Conservation (phyloP, 2,113 vertebrate species). For the Larimichthys crocea region DNA sequence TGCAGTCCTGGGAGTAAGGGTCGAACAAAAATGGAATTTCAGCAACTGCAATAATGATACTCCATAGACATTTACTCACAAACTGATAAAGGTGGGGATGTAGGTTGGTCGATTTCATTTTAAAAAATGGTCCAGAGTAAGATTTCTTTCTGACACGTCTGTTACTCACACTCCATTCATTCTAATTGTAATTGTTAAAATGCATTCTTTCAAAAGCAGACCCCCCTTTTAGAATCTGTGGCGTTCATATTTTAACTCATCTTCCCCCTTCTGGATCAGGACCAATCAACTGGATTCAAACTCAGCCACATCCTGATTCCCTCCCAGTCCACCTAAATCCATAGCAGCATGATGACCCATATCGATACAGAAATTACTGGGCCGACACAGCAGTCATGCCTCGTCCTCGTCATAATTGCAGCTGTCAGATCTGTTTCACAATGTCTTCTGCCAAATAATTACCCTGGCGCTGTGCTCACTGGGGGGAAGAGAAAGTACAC, state of each 20-base stretch:
- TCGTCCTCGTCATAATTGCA: conserved; percentile 58
- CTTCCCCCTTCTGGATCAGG: neutral
- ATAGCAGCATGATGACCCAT: conserved; percentile 17
- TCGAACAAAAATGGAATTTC: neutral
- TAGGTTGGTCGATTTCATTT: neutral
- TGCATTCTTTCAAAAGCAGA: neutral
- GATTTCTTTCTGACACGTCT: neutral
- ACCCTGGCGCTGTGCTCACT: conserved; percentile 35
- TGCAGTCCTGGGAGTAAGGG: neutral
- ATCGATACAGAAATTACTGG: conserved; percentile 48
- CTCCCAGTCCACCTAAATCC: conserved; percentile 1
- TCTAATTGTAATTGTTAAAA: neutral
- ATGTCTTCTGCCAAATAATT: conserved; percentile 59
- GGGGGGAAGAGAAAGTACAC: neutral
- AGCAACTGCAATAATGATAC: neutral
- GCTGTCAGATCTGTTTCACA: conserved; percentile 61
- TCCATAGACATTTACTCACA: neutral
- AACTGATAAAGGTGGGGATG: neutral
- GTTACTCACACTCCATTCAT: neutral
- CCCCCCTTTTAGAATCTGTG: neutral
- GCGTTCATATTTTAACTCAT: neutral
- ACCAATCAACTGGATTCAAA: neutral
- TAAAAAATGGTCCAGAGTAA: neutral
- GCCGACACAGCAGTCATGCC: conserved; percentile 31
- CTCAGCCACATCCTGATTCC: neutral